These are phyloP conservation scores for Megaceryle alcyon DNA, from an alignment of 2,797 vertebrate genomes.

Conservation along the genomic window DNA sequence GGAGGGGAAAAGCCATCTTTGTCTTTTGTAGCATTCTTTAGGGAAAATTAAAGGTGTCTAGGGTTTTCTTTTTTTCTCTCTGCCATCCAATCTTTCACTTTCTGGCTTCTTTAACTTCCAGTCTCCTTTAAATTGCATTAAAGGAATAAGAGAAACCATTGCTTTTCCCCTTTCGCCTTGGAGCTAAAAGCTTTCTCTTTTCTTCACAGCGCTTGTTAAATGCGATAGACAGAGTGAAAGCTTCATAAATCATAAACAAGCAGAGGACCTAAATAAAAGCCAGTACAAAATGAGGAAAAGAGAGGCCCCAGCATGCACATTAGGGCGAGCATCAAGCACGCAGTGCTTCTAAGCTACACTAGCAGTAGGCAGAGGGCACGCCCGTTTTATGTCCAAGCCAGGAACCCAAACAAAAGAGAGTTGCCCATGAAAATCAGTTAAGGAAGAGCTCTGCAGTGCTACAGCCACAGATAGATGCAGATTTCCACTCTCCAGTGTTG, in stretches of 20 bases:
- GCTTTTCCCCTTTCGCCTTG: constrained; percentile 32
- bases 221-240: constrained; percentile 56
- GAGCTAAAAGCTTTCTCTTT: constrained; percentile 71
- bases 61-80: neutral
- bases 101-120: constrained; percentile 57
- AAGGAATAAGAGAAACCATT: constrained; percentile 30
- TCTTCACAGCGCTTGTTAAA: constrained; percentile 61
- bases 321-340: neutral
- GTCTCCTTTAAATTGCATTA: constrained; percentile 66
- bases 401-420: neutral
- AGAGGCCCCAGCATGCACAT: neutral
- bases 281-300: neutral
- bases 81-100: constrained; percentile 26
- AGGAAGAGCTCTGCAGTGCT: neutral
- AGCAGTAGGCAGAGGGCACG: neutral
- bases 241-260: constrained; percentile 74
- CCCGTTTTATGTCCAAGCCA: neutral
- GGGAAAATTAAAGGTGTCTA: constrained; percentile 32
- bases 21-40: constrained; percentile 29
- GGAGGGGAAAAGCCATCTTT: constrained; percentile 45
- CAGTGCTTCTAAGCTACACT: neutral
- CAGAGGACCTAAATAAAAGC: constrained; percentile 55
- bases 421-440: neutral
- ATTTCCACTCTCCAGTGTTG: neutral
- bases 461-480: neutral